Conservation (phyloP, 2,113 vertebrate genomes). For the Saguinus imperator region DNA sequence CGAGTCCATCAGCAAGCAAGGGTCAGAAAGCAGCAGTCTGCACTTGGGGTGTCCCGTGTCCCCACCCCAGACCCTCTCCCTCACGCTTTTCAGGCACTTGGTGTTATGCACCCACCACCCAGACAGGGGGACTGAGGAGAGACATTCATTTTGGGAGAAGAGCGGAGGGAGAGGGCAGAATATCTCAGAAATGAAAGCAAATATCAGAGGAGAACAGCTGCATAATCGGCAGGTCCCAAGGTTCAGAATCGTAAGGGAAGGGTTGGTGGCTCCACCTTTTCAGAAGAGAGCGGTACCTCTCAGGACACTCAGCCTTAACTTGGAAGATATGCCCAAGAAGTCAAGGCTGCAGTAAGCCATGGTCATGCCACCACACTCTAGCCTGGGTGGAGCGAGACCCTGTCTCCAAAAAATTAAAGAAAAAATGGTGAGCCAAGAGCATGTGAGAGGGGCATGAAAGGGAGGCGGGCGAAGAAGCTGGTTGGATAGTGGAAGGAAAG, state of each 20-base stretch:
- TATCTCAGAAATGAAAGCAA: not conserved
- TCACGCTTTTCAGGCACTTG: not conserved
- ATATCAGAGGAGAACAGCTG: not conserved
- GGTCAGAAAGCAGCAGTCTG: slow-evolving; percentile 30
- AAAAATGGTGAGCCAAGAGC: not conserved
- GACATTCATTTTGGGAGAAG: not conserved
- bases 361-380: not conserved
- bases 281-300: not conserved
- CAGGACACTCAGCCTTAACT: not conserved
- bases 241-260: not conserved
- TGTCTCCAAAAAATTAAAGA: not conserved
- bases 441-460: too few relatives aligned
- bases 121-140: not conserved
- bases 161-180: not conserved
- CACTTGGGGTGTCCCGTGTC: not conserved
- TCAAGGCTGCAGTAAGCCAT: not conserved
- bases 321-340: not conserved
- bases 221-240: not conserved
- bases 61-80: not conserved
- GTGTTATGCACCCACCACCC: not conserved
- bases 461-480: not conserved
- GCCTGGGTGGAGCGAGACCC: not conserved
- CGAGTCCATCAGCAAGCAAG: slow-evolving; percentile 23
- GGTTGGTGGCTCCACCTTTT: not conserved
- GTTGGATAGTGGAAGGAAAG: not conserved